A percentile compares a stretch with the other conserved stretches of the same genome.
phyloP scores from a whole-genome alignment of 2,113 vertebrate genomes.

The Dicrurus megarhynchus region DNA sequence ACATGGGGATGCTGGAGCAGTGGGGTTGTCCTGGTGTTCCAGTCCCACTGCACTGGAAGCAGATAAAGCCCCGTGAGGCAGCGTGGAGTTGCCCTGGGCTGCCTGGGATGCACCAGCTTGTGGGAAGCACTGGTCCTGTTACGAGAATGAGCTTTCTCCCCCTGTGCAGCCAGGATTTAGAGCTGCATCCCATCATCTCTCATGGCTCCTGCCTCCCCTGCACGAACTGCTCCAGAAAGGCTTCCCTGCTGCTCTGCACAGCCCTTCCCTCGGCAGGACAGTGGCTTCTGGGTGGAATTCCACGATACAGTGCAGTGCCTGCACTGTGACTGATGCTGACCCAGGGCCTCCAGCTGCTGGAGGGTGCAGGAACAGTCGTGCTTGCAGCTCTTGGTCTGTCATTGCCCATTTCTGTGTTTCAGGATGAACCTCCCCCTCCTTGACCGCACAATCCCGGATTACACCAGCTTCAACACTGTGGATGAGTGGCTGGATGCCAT shows the following conservation, averaged over 20 bases:
- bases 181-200: neutral
- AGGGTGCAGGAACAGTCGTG: neutral
- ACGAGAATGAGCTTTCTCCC: neutral
- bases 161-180: neutral
- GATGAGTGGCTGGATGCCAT: conserved; percentile 97
- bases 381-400: neutral
- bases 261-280: neutral
- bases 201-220: neutral
- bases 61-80: rapidly evolving
- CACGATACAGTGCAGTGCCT: rapidly evolving
- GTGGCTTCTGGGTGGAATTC: neutral
- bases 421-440: conserved; percentile 92
- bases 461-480: conserved; percentile 91
- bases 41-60: neutral
- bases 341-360: neutral
- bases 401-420: neutral
- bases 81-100: neutral
- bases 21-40: neutral
- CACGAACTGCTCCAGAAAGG: neutral
- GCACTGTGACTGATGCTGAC: neutral
- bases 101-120: neutral
- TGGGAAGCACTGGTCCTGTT: neutral
- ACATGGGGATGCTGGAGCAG: neutral
- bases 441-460: conserved; percentile 92
- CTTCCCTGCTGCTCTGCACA: neutral